Conservation (phyloP, 2,113 vertebrate genomes). For the Oenanthe oenanthe region DNA sequence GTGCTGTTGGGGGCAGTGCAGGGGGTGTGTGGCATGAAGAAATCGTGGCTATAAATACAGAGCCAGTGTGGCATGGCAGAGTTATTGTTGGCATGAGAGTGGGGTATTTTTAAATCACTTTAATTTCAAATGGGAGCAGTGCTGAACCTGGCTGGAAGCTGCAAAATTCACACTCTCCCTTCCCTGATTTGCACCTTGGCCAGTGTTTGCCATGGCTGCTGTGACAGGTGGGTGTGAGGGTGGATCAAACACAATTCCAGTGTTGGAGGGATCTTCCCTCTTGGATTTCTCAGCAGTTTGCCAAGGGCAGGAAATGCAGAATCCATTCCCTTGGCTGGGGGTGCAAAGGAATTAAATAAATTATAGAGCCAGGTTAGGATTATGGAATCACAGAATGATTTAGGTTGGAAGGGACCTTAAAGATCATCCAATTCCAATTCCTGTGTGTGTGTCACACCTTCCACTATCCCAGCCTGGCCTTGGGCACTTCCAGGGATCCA, state of each 20-base stretch:
- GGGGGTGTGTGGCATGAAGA: background rate
- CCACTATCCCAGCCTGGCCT: fast-evolving
- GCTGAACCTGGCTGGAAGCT: background rate
- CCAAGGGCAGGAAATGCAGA: fast-evolving
- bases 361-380: background rate
- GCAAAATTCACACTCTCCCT: background rate
- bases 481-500: background rate
- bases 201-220: background rate
- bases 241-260: fast-evolving
- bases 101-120: background rate
- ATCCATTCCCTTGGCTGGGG: background rate
- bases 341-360: background rate
- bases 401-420: background rate
- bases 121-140: background rate
- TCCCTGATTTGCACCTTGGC: background rate
- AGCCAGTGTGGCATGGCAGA: background rate
- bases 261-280: background rate
- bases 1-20: background rate
- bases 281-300: background rate
- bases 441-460: background rate
- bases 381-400: background rate
- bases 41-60: background rate
- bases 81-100: background rate
- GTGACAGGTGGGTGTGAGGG: background rate
- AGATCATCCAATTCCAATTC: background rate